These are phyloP conservation scores for Notamacropus eugenii DNA, from an alignment of 2,797 vertebrate species.

Conservation along the genomic window DNA sequence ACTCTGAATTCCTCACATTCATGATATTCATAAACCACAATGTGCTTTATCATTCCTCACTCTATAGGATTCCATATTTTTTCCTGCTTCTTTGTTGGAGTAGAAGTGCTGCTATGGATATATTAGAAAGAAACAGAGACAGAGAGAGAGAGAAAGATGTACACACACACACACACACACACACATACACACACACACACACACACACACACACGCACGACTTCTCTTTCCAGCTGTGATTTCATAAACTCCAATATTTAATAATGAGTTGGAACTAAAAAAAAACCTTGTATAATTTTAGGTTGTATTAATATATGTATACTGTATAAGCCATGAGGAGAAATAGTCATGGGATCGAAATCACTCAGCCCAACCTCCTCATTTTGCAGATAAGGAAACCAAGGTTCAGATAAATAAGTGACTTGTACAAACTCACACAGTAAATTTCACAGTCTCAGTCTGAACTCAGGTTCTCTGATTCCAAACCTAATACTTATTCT, in stretches of 20 bases:
- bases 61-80: neutral
- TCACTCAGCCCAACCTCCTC: neutral
- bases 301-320: neutral
- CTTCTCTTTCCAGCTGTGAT: neutral
- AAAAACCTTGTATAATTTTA: neutral
- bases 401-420: neutral
- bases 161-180: too few species aligned
- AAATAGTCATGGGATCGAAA: neutral
- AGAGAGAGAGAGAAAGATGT: neutral
- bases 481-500: neutral
- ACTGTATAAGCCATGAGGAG: neutral
- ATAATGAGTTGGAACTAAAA: neutral
- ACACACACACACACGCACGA: too few species aligned
- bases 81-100: neutral
- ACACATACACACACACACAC: too few species aligned
- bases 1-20: neutral
- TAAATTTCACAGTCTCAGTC: neutral
- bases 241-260: neutral
- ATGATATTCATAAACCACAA: neutral
- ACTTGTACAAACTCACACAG: neutral
- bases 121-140: neutral
- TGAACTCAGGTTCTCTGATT: neutral
- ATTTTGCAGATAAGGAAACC: neutral
- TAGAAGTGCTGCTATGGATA: neutral
- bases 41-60: neutral